Base-by-base conservation (phyloP, 92 coral and sea anemone genomes). In the Pocillopora meandrina region DNA sequence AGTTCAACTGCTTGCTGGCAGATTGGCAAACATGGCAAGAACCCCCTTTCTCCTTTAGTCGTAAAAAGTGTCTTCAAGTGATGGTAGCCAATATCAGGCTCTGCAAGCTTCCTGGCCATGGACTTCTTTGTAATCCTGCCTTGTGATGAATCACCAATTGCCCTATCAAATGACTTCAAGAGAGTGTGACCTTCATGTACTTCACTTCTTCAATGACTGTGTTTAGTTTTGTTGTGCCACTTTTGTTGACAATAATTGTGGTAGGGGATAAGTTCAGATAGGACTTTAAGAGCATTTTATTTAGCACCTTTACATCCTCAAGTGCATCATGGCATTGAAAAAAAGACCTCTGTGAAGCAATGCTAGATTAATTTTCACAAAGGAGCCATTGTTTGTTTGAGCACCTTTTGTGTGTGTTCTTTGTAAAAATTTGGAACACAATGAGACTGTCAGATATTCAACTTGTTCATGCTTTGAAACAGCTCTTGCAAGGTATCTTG, bases 201-300 rank as follows among this genome's bases (percentile, higher is more conserved):
- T 47, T 77, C 84, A 85, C 36, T 35, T 68, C 89, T 69, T 8
- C 63, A 2, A 77, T 77, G 70, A 84, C 78, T 85, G 89, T 66
- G 67, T 75, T 66, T 56, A 76, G 5, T 56, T 60, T 64, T 67
- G 72, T 75, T 76, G 88, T 75, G 67, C 81, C 81, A 66, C 82
- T 85, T 64, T 75, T 69, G 83, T 63, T 85, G 42, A 66, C 75
- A 59, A 84, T 84, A 59, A 84, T 84, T 84, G 65, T 81, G 55
- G 89, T 60, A 57, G 55, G 72, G 49, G 83, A 64, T 75, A 65
- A 58, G 12, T 58, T 10, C 62, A 58, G 31, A 26, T 1, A 26
- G 31, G 31, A 26, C 31, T 26, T 26, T 26, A 26, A 26, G 31
- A 26, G 31, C 31, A 26, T 26, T 26, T 26, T 26, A 26, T 26